Conservation (phyloP, 2,888 invertebrate genomes). For the Plemyria rubiginata region DNA sequence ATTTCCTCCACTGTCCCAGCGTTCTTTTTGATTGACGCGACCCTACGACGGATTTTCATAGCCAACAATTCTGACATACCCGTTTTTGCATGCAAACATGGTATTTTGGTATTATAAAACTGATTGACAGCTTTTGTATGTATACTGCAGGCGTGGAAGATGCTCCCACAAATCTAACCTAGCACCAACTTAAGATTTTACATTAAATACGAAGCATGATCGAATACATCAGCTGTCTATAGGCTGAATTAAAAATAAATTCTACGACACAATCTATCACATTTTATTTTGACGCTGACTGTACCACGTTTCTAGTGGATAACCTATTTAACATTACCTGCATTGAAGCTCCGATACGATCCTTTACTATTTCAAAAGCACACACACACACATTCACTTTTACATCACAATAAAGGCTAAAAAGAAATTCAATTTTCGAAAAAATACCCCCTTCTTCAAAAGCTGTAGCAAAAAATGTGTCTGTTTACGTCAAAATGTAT, state of each 20-base stretch:
- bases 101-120: no score
- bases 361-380: slow-evolving; percentile 50
- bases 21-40: no score
- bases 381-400: slow-evolving; percentile 45
- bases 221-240: neutral
- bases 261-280: neutral
- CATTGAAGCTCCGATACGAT: slow-evolving; percentile 63
- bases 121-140: no score
- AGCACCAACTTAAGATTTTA: no score
- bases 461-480: slow-evolving; percentile 69
- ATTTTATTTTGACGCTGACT: slow-evolving; percentile 1
- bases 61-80: no score
- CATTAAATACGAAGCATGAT: neutral
- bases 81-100: no score
- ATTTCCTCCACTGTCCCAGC: no score
- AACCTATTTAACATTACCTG: slow-evolving; percentile 59
- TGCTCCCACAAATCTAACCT: no score
- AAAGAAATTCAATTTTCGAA: neutral
- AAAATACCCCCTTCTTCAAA: slow-evolving; percentile 26
- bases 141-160: no score
- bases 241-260: neutral
- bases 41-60: no score
- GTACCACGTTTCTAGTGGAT: slow-evolving; percentile 1
- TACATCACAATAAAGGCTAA: slow-evolving; percentile 6
- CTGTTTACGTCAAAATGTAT: slow-evolving; percentile 82